phyloP scores from a whole-genome alignment of 2,113 vertebrate species.

The Rhea americana region DNA sequence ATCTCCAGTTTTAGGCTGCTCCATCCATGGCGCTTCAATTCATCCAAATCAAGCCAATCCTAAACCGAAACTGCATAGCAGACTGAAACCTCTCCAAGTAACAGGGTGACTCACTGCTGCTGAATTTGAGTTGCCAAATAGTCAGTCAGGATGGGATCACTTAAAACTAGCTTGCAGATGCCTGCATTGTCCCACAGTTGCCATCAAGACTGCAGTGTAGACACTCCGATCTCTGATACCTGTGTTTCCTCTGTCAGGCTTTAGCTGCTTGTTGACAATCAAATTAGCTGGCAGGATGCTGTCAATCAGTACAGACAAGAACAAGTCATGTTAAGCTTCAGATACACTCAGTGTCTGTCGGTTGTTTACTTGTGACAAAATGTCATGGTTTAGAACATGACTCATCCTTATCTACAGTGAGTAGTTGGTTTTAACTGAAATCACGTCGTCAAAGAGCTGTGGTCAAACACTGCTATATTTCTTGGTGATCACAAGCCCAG shows the following conservation, averaged over 20 bases:
- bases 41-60: neutral
- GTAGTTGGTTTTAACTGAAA: constrained; percentile 25
- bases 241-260: neutral
- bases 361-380: neutral
- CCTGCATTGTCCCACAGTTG: neutral
- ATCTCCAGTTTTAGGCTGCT: neutral
- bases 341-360: neutral
- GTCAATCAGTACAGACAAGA: neutral
- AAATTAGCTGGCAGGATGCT: neutral
- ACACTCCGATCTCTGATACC: neutral
- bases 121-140: neutral
- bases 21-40: neutral
- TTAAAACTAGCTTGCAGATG: neutral
- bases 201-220: neutral
- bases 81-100: neutral
- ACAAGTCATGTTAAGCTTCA: neutral
- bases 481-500: neutral
- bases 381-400: fast-evolving
- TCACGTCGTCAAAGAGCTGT: neutral
- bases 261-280: neutral
- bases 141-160: neutral
- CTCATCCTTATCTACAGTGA: fast-evolving
- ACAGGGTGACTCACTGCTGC: neutral
- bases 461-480: neutral
- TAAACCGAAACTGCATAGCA: neutral